Conservation (phyloP, 2,888 invertebrate genomes). For the Imbricaverruca yamaguchii region DNA sequence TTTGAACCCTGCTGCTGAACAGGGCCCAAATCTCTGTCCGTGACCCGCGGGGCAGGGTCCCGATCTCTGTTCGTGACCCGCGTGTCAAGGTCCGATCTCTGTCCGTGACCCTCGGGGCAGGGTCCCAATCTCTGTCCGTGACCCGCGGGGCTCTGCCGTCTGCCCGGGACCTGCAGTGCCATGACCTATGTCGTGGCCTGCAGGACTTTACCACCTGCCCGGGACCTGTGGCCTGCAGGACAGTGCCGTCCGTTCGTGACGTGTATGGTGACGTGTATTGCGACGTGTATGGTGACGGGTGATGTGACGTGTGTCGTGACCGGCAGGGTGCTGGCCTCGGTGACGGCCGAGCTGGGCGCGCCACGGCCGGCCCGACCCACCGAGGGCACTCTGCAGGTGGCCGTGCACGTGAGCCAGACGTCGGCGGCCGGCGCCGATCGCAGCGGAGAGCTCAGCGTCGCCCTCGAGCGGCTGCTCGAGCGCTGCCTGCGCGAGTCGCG, state of each 20-base stretch:
- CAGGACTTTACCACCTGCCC: not conserved
- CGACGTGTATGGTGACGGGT: no score
- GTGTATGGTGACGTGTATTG: not conserved
- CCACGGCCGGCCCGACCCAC: constrained; percentile 78
- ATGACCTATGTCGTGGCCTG: no score
- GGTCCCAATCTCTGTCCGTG: no score
- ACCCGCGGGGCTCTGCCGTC: no score
- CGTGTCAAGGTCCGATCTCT: no score
- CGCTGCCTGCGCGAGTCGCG: constrained; percentile 58
- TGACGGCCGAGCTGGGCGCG: constrained; percentile 74
- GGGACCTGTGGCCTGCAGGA: not conserved
- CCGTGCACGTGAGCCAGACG: constrained; percentile 76
- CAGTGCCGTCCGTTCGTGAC: not conserved
- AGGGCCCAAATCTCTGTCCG: no score
- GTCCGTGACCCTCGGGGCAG: no score
- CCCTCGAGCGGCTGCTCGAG: constrained; percentile 32
- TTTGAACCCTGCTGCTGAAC: no score
- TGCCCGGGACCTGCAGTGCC: no score
- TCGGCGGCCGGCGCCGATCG: constrained; percentile 78
- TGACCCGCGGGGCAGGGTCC: no score
- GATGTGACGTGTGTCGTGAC: not conserved
- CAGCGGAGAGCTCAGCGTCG: constrained; percentile 40
- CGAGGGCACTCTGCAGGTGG: constrained; percentile 77
- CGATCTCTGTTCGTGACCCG: no score
- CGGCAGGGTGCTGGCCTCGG: constrained; percentile 70